Conservation (phyloP, 2,797 vertebrate species). For the Gymnodraco acuticeps region DNA sequence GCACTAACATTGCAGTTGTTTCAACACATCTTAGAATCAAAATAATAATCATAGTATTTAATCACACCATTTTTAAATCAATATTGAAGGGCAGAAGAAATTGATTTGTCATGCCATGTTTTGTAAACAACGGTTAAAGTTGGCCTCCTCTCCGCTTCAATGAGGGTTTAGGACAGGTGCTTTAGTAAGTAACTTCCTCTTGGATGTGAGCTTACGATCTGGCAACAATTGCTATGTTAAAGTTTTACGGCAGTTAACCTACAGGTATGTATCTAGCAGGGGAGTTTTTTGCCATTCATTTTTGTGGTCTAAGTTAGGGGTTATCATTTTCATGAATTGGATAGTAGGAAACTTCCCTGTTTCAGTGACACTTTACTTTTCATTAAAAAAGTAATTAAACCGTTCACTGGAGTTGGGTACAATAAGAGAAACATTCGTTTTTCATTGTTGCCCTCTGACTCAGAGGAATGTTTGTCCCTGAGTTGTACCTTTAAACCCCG, state of each 20-base stretch:
- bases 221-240: no score
- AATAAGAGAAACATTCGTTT: constrained; percentile 50
- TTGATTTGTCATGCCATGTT: no score
- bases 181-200: no score
- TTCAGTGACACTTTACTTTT: constrained; percentile 13
- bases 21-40: constrained; percentile 41
- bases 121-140: no score
- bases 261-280: no score
- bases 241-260: no score
- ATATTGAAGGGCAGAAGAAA: not conserved
- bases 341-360: not conserved
- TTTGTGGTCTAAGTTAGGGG: not conserved
- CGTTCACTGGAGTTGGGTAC: constrained; percentile 5
- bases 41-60: constrained; percentile 28
- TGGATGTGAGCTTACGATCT: no score
- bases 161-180: no score
- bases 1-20: constrained; percentile 41
- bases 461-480: constrained; percentile 40
- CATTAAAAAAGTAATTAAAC: constrained; percentile 48
- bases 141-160: no score
- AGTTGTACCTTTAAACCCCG: constrained; percentile 62
- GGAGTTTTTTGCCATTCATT: not conserved
- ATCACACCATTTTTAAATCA: constrained; percentile 24
- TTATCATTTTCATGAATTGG: constrained; percentile 2
- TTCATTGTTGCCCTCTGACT: constrained; percentile 9